Evolutionary conservation across 2,888 invertebrate species (phyloP).

Genomic region (Andrena bucephala): DNA sequence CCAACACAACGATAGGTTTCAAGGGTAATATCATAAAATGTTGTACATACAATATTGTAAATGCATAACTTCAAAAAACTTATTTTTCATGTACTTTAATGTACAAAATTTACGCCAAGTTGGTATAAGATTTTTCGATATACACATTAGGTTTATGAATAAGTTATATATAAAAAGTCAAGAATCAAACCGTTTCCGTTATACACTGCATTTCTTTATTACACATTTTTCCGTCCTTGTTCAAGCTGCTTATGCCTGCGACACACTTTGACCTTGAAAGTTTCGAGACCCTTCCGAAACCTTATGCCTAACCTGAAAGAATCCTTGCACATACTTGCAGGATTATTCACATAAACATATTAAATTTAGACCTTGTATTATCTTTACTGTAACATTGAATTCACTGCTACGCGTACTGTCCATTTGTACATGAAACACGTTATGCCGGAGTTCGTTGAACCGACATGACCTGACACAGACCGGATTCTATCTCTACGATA

Average conservation of each 20-base stretch:
- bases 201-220: neutral
- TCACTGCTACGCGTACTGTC: neutral
- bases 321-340: neutral
- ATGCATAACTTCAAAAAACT: no score
- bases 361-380: neutral
- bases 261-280: neutral
- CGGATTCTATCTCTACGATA: slow-evolving; percentile 5
- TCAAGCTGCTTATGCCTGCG: neutral
- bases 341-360: neutral
- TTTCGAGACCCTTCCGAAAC: neutral
- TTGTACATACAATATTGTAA: no score
- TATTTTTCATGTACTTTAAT: no score
- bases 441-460: slow-evolving; percentile 26
- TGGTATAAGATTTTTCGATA: no score
- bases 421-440: neutral
- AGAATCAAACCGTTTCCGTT: neutral
- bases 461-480: neutral
- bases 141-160: neutral
- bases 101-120: no score
- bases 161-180: neutral
- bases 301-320: neutral
- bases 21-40: no score
- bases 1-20: no score
- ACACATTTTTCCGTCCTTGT: neutral
- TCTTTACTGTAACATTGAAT: neutral